phyloP scores from a whole-genome alignment of 2,888 invertebrate genomes.

The Phyllotreta striolata region DNA sequence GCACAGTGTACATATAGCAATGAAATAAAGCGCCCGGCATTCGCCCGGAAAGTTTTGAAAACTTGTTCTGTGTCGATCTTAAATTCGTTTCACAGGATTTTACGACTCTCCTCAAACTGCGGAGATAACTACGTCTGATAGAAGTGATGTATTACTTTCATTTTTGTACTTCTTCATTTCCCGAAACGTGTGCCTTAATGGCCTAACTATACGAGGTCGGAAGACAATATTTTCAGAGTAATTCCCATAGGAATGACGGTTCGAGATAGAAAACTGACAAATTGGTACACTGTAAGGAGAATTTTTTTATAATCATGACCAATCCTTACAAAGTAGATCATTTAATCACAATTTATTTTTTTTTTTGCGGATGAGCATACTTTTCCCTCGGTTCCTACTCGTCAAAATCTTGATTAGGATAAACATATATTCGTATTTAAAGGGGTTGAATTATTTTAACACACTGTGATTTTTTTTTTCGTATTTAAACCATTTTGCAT shows the following conservation, averaged over 20 bases:
- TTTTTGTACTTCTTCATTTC: slow-evolving; percentile 38
- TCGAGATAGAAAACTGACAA: slow-evolving; percentile 29
- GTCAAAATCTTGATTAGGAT: too few relatives aligned
- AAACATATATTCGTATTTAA: too few relatives aligned
- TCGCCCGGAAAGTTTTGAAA: slow-evolving; percentile 28
- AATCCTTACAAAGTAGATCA: slow-evolving; percentile 8
- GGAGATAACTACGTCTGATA: slow-evolving; percentile 38
- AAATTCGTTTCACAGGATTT: slow-evolving; percentile 36
- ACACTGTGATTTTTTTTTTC: too few relatives aligned
- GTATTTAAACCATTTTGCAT: too few relatives aligned
- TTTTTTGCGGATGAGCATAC: too few relatives aligned
- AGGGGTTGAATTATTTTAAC: too few relatives aligned
- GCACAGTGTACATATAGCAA: slow-evolving; percentile 6
- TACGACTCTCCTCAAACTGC: slow-evolving; percentile 33
- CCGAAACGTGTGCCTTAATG: slow-evolving; percentile 36
- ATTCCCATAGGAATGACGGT: slow-evolving; percentile 25
- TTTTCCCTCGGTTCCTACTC: too few relatives aligned
- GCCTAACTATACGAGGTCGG: slow-evolving; percentile 30
- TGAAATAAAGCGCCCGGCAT: slow-evolving; percentile 15
- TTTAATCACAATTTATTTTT: too few relatives aligned
- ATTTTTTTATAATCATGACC: slow-evolving; percentile 11
- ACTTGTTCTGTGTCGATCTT: slow-evolving; percentile 32
- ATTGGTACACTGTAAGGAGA: slow-evolving; percentile 30
- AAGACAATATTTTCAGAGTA: slow-evolving; percentile 33
- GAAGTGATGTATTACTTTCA: slow-evolving; percentile 40